These are phyloP conservation scores for Lysandra coridon DNA, from an alignment of 2,888 invertebrate genomes.

Conservation along the genomic window DNA sequence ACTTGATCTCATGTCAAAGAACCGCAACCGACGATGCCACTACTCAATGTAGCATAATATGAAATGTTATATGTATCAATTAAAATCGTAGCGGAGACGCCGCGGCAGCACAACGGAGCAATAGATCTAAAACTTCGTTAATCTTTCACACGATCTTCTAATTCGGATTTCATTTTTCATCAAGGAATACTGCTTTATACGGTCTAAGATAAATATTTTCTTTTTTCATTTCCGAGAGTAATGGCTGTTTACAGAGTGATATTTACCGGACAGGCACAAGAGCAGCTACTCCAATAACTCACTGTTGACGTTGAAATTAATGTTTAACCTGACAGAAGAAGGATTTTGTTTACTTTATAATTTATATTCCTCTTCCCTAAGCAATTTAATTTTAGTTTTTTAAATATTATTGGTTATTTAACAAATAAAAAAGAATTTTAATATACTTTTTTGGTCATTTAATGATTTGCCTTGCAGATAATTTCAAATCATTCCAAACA, in stretches of 20 bases:
- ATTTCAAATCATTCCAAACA: background rate
- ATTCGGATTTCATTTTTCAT: background rate
- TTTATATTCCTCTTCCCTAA: background rate
- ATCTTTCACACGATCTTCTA: background rate
- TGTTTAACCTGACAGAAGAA: background rate
- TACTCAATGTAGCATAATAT: no score
- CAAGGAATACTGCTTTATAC: background rate
- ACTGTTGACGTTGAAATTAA: constrained; percentile 6
- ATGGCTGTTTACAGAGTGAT: constrained; percentile 15
- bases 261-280: constrained; percentile 18
- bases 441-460: background rate
- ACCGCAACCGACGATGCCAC: no score
- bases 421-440: no score
- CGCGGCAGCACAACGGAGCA: no score
- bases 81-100: no score
- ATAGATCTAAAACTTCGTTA: no score
- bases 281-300: constrained; percentile 11
- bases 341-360: background rate
- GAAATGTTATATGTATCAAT: no score
- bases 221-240: constrained; percentile 20
- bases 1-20: no score
- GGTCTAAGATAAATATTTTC: constrained; percentile 10
- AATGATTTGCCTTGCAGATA: background rate
- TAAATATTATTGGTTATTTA: no score
- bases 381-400: no score